Conservation (phyloP, 2,113 vertebrate genomes). For the Planiliza haematocheilus region DNA sequence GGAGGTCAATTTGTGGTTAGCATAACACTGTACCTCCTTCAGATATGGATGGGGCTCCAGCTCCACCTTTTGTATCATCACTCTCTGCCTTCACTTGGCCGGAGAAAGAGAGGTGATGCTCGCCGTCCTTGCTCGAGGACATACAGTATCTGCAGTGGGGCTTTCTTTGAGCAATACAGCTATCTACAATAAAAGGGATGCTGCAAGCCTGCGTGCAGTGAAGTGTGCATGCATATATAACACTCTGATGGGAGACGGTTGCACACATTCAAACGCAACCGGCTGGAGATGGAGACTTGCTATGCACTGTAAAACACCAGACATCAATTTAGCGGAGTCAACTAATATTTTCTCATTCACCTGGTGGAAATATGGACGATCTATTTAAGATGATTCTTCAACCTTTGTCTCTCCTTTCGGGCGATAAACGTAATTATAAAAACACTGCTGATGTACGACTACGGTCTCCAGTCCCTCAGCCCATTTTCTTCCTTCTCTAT, state of each 20-base stretch:
- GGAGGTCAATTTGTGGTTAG: conserved; percentile 64
- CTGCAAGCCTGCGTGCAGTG: conserved; percentile 20
- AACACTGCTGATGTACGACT: background rate
- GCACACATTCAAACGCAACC: conserved; percentile 7
- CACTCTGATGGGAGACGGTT: conserved; percentile 4
- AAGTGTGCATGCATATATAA: conserved; percentile 13
- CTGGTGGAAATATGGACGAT: background rate
- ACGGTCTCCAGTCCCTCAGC: too few relatives aligned
- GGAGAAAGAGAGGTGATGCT: background rate
- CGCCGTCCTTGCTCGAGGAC: conserved; percentile 62
- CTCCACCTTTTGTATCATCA: conserved; percentile 35
- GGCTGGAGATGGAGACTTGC: background rate
- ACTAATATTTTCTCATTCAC: background rate
- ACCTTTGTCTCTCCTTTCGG: background rate
- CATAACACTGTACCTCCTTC: conserved; percentile 47
- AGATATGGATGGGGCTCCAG: conserved; percentile 12
- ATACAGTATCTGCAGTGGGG: conserved; percentile 23
- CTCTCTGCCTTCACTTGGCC: conserved; percentile 20
- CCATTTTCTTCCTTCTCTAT: too few relatives aligned
- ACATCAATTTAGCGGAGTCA: background rate
- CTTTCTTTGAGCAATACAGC: conserved; percentile 29
- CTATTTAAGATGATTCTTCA: background rate
- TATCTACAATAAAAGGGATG: conserved; percentile 18
- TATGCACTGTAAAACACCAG: background rate
- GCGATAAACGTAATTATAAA: too few relatives aligned